phyloP scores from a whole-genome alignment of 2,888 invertebrate species.

The Thereva nobilitata region DNA sequence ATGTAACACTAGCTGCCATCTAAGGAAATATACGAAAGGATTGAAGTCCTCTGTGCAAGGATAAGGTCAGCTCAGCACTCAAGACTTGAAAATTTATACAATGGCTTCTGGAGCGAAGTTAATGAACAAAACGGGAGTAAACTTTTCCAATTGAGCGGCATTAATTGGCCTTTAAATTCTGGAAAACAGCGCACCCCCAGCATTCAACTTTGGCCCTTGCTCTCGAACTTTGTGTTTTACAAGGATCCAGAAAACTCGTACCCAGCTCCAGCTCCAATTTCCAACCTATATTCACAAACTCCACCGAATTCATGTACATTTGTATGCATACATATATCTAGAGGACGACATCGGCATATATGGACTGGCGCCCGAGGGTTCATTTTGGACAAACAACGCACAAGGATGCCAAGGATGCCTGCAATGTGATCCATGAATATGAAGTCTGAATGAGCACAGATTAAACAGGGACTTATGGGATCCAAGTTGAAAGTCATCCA shows the following conservation, averaged over 20 bases:
- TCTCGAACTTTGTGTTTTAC: slow-evolving; percentile 19
- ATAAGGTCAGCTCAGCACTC: slow-evolving; percentile 24
- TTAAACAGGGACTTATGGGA: slow-evolving; percentile 4
- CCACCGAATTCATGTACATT: not conserved
- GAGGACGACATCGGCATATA: not conserved
- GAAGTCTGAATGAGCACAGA: not conserved
- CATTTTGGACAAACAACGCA: slow-evolving; percentile 1
- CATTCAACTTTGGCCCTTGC: not conserved
- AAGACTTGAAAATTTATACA: slow-evolving; percentile 23
- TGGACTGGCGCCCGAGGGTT: not conserved
- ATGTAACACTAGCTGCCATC: too few relatives aligned
- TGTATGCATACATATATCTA: not conserved
- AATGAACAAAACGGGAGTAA: slow-evolving; percentile 40
- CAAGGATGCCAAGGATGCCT: not conserved
- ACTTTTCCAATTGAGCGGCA: slow-evolving; percentile 41
- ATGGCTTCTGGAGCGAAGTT: slow-evolving; percentile 25
- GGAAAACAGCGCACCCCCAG: slow-evolving; percentile 13
- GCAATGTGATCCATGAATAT: slow-evolving; percentile 8
- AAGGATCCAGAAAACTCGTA: not conserved
- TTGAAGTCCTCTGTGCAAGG: not conserved
- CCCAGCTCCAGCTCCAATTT: too few relatives aligned
- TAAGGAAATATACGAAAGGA: too few relatives aligned
- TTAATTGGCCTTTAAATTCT: slow-evolving; percentile 42
- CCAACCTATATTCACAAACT: too few relatives aligned
- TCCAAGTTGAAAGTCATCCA: not conserved